Conservation (phyloP, 2,797 vertebrate species). For the Limosa lapponica region DNA sequence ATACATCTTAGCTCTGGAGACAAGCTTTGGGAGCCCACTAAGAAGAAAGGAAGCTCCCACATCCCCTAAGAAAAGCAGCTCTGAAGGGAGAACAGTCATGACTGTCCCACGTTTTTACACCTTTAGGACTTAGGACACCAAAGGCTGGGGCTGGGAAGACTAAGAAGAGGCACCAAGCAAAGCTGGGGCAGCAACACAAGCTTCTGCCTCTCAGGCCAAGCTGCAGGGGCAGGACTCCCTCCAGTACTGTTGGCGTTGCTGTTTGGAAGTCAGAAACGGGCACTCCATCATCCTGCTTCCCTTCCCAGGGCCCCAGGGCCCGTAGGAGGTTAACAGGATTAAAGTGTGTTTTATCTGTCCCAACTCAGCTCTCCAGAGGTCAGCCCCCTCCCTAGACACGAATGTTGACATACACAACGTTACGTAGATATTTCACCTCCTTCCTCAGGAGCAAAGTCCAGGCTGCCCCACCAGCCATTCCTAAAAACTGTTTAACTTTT, state of each 20-base stretch:
- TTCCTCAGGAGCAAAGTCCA: constrained; percentile 43
- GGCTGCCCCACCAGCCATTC: not conserved
- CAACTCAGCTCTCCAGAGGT: not conserved
- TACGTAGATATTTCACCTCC: not conserved
- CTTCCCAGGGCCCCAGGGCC: not conserved
- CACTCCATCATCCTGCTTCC: not conserved
- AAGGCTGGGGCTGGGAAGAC: not conserved
- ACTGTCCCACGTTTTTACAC: not conserved
- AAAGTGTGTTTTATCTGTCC: constrained; percentile 10
- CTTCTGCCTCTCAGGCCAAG: not conserved
- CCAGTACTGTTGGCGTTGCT: not conserved
- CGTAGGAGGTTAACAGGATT: constrained; percentile 28
- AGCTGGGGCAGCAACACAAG: not conserved
- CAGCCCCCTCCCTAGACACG: not conserved
- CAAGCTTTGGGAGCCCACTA: not conserved
- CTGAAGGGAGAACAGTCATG: not conserved
- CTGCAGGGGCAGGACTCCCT: not conserved
- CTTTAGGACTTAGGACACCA: not conserved
- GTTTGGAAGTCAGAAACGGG: not conserved
- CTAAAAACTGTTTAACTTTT: constrained; percentile 10
- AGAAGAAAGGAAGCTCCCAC: not conserved
- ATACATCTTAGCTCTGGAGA: not conserved
- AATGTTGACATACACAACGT: constrained; percentile 1
- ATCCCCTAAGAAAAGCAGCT: not conserved
- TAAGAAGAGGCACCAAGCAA: not conserved